Evolutionary conservation across 2,888 invertebrate genomes (phyloP), one percentile per base, ranked within the genome.

Genomic region (Drosophila borealis): DNA sequence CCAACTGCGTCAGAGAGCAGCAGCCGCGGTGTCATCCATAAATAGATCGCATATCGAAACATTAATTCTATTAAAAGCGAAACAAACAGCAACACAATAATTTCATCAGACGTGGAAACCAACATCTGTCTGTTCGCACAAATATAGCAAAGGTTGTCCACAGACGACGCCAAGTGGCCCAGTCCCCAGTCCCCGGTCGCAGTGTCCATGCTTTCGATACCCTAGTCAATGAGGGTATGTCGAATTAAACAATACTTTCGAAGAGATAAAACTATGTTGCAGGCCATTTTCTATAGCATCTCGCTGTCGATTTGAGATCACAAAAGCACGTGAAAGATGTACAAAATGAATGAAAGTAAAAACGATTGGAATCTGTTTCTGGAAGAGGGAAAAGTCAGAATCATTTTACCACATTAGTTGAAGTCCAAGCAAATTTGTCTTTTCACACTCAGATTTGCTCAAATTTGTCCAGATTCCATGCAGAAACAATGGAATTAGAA

Each of bases 1-100:
- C 61, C 33, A 64, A 68, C 57, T 79, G 77, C 71, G 77, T 80
- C 77, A 80, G 63, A 66, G 57, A 56, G 50, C 49, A 14, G 62
- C 51, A 63, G 50, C 41, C 50, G 60, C 13, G 48, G 45, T 62
- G 61, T 50, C 49, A 41, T 56, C 62, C 73, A 55, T 71, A 80
- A 74, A 77, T 72, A 81, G 71, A 77, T 74, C 68, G 68, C 51
- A 67, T 77, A 61, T 64, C 60, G 68, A 70, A 66, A 46, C 60
- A 57, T 56, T 66, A 62, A 60, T 57, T 69, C 67, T 75, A 72
- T 78, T 70, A 50, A 74, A 69, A 59, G 53, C 37, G 19, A 21
- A 29, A 11, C 17, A 21, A 55, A 46, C 25, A 46, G 41, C 21
- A 51, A 44, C 41, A 65, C 41, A 65, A 56, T 53, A 60, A 69